phyloP scores from a whole-genome alignment of 2,113 vertebrate genomes.

The Clarias gariepinus region DNA sequence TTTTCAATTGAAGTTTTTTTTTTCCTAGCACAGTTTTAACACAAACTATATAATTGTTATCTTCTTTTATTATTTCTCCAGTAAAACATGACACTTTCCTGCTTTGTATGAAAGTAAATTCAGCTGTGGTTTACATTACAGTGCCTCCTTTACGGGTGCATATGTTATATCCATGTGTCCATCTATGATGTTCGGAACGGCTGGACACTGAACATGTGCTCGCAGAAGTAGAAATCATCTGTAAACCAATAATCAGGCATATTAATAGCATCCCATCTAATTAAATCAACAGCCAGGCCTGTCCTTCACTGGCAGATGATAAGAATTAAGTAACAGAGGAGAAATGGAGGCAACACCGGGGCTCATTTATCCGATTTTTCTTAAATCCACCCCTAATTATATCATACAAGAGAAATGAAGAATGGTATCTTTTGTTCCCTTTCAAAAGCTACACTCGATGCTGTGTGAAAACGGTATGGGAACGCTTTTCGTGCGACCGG shows the following conservation, averaged over 20 bases:
- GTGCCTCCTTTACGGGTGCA: no score
- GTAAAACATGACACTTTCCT: background rate
- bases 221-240: background rate
- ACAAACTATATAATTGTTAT: background rate
- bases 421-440: no score
- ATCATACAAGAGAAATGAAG: background rate
- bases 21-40: background rate
- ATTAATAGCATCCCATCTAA: constrained; percentile 1
- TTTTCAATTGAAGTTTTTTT: background rate
- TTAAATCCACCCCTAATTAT: constrained; percentile 2
- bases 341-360: background rate
- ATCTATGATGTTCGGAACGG: background rate
- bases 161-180: constrained; percentile 1
- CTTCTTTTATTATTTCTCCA: background rate
- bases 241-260: background rate
- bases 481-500: no score
- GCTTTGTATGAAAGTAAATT: no score
- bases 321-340: background rate
- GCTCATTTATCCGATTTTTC: background rate
- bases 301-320: background rate
- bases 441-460: no score
- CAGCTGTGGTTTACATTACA: no score
- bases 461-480: no score
- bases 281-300: constrained; percentile 1
- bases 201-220: background rate